These are phyloP conservation scores for Temnothorax nylanderi DNA, from an alignment of 1,140 invertebrate genomes.

Conservation along the genomic window DNA sequence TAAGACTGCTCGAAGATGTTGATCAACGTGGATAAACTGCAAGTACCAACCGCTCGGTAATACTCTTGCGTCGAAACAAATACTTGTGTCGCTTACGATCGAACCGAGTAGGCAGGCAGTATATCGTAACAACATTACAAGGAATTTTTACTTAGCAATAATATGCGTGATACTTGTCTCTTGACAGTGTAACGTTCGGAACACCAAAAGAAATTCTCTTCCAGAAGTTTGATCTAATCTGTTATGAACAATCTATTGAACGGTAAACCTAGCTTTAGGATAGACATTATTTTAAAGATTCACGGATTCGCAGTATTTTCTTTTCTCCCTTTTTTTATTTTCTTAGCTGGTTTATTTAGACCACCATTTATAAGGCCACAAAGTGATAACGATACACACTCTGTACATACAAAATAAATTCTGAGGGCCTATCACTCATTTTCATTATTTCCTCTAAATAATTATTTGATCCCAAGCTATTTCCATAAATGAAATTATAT, in stretches of 20 bases:
- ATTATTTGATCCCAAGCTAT: not conserved
- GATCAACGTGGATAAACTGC: constrained; percentile 27
- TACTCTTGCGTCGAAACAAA: constrained; percentile 1
- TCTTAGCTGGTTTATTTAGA: constrained; percentile 22
- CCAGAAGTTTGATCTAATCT: constrained; percentile 6
- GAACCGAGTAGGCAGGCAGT: constrained; percentile 50
- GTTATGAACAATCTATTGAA: constrained; percentile 28
- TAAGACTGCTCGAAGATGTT: constrained; percentile 55
- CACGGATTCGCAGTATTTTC: constrained; percentile 55
- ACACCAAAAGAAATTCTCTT: constrained; percentile 20
- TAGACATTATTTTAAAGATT: constrained; percentile 34
- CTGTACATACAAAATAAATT: constrained; percentile 62
- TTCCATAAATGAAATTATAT: constrained; percentile 5
- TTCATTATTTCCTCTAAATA: constrained; percentile 23
- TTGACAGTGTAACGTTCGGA: constrained; percentile 16
- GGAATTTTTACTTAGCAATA: constrained; percentile 74
- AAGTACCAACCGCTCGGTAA: constrained; percentile 28
- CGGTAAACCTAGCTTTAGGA: constrained; percentile 5
- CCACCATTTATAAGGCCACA: constrained; percentile 24
- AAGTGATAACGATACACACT: constrained; percentile 23
- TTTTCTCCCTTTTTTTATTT: constrained; percentile 5
- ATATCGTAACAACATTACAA: constrained; percentile 61
- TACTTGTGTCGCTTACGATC: constrained; percentile 51
- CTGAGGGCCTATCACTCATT: constrained; percentile 61
- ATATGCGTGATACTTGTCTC: constrained; percentile 63